Evolutionary conservation across 2,797 vertebrate genomes (phyloP).

Genomic region (Notamacropus eugenii): DNA sequence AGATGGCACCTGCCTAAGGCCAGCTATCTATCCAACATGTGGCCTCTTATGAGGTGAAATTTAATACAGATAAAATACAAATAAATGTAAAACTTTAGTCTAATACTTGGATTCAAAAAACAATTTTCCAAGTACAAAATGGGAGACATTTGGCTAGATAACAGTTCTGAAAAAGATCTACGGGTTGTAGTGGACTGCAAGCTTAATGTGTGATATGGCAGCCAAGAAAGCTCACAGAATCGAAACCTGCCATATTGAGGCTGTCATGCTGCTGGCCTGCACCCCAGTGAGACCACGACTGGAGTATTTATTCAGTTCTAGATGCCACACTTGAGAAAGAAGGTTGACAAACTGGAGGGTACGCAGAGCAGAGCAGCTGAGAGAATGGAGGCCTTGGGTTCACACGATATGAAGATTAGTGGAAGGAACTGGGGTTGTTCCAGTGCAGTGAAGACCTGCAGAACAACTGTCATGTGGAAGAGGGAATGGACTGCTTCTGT

Average conservation of each 20-base stretch:
- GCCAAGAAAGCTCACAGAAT: neutral
- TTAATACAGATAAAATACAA: neutral
- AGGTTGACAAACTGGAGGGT: neutral
- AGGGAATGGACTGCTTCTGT: neutral
- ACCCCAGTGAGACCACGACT: neutral
- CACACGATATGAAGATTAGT: neutral
- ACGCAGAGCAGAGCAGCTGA: neutral
- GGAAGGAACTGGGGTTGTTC: neutral
- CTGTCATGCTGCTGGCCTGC: neutral
- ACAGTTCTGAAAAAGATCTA: neutral
- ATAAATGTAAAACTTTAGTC: neutral
- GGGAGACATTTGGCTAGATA: neutral
- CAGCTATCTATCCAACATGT: neutral
- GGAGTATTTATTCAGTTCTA: neutral
- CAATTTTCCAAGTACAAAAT: neutral
- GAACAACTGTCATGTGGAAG: neutral
- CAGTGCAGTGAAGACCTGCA: neutral
- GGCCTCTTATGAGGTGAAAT: neutral
- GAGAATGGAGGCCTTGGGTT: neutral
- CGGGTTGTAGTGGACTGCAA: neutral
- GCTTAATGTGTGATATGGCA: neutral
- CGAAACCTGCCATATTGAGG: neutral
- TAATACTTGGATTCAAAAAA: neutral
- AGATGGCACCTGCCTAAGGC: neutral
- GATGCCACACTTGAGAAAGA: neutral